Base-by-base conservation (phyloP, 1,140 invertebrate species). In the Plutomurus gul region DNA sequence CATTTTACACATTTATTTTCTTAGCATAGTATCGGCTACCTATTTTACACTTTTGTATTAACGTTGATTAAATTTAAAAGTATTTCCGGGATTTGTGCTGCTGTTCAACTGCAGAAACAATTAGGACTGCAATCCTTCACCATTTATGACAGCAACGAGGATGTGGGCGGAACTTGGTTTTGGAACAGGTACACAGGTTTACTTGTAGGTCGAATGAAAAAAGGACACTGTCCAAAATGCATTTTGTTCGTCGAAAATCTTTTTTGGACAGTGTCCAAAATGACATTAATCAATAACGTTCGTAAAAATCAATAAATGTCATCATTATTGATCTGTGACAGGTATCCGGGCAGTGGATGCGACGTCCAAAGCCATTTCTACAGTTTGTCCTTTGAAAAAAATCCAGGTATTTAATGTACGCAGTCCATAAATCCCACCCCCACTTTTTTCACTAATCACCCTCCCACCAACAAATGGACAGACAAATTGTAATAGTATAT, bases 81-180 rank as follows among this genome's bases (percentile, higher is more conserved):
- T 22, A 80, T 80, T 43, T 77, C 75, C 1, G 82, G 82, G 16
- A 36, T 82, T 10, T 80, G 78, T 75, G 76, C 79, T 16, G 82
- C 70, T n/a, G 72, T 81, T 39, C 82, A 82, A 76, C 25, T 82
- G 1, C 36, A 79, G 43, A 81, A 77, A 40, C 71, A 82, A 70
- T 37, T 82, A 13, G 78, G 74, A 22, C n/a, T 81, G 3, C 72
- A 73, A 11, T 40, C 36, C 7, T 77, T 80, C 65, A 82, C 81
- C n/a, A 73, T 81, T 8, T 81, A 71, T 30, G 79, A 82, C 6
- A 37, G 39, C 40, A 76, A 80, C n/a, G 7, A 56, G 13, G 79
- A 80, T 30, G 72, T 82, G 30, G 82, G 82, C 0, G 82, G 82
- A 16, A 75, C 75, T 11, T 82, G 82, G 82, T 37, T 80, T 16